Evolutionary conservation across 2,113 vertebrate species (phyloP).

Genomic region (Uropsilus gracilis): DNA sequence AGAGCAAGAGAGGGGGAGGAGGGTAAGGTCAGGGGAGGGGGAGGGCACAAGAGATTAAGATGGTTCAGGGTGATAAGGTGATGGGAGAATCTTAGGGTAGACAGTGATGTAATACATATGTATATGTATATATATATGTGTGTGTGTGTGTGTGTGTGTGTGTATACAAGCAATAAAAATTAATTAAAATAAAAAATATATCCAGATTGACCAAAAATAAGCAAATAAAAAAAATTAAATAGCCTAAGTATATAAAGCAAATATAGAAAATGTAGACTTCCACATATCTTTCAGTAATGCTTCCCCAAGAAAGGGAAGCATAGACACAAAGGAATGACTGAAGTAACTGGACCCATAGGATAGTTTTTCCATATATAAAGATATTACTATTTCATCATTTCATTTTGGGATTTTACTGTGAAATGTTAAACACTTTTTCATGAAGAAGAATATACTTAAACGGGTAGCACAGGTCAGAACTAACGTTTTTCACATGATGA

Average conservation of each 20-base stretch:
- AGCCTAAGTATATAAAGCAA: neutral
- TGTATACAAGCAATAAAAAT: too few species aligned
- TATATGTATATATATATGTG: too few species aligned
- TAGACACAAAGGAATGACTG: neutral
- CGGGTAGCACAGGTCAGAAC: neutral
- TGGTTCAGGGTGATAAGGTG: too few species aligned
- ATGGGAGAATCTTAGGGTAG: too few species aligned
- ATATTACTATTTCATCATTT: neutral
- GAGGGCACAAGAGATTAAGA: too few species aligned
- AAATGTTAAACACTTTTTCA: conserved; percentile 19
- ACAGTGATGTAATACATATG: too few species aligned
- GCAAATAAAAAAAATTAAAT: too few species aligned
- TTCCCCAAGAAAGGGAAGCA: neutral
- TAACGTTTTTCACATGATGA: neutral
- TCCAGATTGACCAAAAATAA: too few species aligned
- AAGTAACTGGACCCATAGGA: neutral
- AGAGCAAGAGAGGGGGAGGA: too few species aligned
- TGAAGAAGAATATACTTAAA: conserved; percentile 41
- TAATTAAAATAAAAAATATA: too few species aligned
- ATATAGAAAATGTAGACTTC: neutral
- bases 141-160: too few species aligned
- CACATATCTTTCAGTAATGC: neutral
- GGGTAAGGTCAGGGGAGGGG: too few species aligned
- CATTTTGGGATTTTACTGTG: conserved; percentile 14
- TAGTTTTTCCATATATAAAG: neutral